These are phyloP conservation scores for Ichneumon xanthorius DNA, from an alignment of 2,888 invertebrate genomes.

Conservation along the genomic window DNA sequence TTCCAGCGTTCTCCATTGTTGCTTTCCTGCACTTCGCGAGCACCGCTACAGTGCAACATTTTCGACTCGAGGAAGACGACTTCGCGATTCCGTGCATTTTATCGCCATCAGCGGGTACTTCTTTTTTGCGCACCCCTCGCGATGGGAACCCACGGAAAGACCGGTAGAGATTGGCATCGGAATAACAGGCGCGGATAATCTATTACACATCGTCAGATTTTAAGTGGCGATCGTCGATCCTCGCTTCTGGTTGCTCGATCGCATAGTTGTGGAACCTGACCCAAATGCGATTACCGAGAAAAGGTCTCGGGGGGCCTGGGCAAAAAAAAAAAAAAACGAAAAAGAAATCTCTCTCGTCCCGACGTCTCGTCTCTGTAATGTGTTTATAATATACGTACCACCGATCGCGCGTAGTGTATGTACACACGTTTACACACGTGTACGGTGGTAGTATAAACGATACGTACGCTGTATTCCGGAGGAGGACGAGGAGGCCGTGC, in stretches of 20 bases:
- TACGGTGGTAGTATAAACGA: slow-evolving; percentile 9
- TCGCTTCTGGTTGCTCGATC: slow-evolving; percentile 33
- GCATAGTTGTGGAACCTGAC: slow-evolving; percentile 51
- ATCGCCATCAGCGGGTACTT: slow-evolving; percentile 1
- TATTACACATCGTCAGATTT: slow-evolving; percentile 41
- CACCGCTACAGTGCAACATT: background rate
- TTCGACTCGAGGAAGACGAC: slow-evolving; percentile 2
- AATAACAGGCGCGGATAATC: slow-evolving; percentile 42
- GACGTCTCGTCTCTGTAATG: slow-evolving; percentile 49
- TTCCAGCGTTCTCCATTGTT: slow-evolving; percentile 52
- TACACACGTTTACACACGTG: background rate
- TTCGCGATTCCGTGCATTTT: slow-evolving; percentile 17
- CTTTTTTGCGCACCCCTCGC: background rate
- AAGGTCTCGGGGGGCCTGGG: slow-evolving; percentile 33
- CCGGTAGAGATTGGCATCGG: slow-evolving; percentile 50
- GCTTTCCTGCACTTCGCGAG: background rate
- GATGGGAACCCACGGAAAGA: background rate
- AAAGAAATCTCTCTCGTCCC: slow-evolving; percentile 34
- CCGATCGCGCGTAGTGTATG: slow-evolving; percentile 30
- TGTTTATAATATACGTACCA: slow-evolving; percentile 55
- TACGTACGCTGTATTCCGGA: slow-evolving; percentile 21
- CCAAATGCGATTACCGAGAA: slow-evolving; percentile 60
- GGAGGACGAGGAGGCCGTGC: slow-evolving; percentile 29
- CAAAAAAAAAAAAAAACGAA: slow-evolving; percentile 7
- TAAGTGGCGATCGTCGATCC: slow-evolving; percentile 30